A percentile compares a stretch with the other conserved stretches of the same genome.
Conservation (phyloP, 2,797 vertebrate genomes). For the Ctenosaura bakeri region DNA sequence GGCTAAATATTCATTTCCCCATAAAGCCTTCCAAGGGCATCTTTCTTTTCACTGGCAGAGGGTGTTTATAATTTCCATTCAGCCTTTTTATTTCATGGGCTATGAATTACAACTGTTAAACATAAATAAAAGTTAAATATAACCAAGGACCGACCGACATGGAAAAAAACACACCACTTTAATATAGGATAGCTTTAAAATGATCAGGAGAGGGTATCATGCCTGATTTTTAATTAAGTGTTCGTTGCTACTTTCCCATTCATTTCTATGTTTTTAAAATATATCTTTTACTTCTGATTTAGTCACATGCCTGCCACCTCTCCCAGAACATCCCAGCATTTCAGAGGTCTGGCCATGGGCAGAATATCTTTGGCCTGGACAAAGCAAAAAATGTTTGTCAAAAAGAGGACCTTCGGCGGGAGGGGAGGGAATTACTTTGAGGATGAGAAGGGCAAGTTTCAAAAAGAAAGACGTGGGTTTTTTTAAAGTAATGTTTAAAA, state of each 20-base stretch:
- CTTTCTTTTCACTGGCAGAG: background rate
- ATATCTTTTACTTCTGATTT: background rate
- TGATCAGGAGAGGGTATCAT: background rate
- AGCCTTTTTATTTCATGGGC: conserved; percentile 14
- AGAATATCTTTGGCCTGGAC: background rate
- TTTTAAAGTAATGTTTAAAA: background rate
- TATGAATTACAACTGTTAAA: background rate
- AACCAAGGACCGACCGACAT: fast-evolving
- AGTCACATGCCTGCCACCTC: background rate
- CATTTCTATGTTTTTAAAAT: background rate
- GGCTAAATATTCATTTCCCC: background rate
- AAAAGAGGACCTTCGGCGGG: background rate
- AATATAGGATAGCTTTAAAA: background rate
- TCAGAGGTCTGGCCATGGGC: background rate
- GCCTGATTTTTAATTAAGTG: background rate
- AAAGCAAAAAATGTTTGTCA: background rate
- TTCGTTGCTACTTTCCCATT: background rate
- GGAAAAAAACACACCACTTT: too few relatives aligned
- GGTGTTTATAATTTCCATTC: background rate
- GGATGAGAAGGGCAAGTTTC: background rate
- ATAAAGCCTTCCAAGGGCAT: fast-evolving
- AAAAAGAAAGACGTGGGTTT: background rate
- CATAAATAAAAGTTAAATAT: conserved; percentile 1
- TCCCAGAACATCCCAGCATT: background rate
- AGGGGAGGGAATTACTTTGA: background rate